A percentile compares a stretch with the other conserved stretches of the same genome.
Conservation (phyloP, 2,797 vertebrate genomes). For the Sebastolobus alascanus region DNA sequence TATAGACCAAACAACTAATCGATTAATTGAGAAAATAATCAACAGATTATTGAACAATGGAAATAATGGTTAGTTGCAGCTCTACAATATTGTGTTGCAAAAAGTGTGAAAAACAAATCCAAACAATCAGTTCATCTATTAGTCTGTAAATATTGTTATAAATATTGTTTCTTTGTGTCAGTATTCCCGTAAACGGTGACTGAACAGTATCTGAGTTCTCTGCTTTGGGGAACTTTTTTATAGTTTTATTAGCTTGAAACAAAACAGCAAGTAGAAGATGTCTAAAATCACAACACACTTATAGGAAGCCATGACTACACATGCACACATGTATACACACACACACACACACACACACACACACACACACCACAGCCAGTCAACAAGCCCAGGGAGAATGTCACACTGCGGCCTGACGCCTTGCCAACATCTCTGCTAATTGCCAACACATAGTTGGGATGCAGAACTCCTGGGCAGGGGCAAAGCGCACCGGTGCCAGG, state of each 20-base stretch:
- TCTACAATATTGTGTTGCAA: not conserved
- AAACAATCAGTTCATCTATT: not conserved
- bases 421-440: conserved; percentile 83
- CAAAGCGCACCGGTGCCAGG: conserved; percentile 74
- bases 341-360: conserved; percentile 26
- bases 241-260: conserved; percentile 11
- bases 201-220: not conserved
- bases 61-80: no score
- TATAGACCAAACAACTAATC: no score
- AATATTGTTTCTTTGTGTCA: not conserved
- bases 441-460: conserved; percentile 84
- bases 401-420: conserved; percentile 69
- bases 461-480: conserved; percentile 83
- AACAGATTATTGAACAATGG: no score
- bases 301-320: conserved; percentile 37
- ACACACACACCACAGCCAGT: conserved; percentile 55
- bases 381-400: conserved; percentile 76
- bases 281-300: conserved; percentile 26
- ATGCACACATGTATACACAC: conserved; percentile 37
- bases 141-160: conserved; percentile 6
- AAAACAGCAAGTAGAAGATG: conserved; percentile 20
- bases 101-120: not conserved
- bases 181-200: not conserved
- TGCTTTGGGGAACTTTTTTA: not conserved
- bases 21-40: no score